Evolutionary conservation across 2,113 vertebrate species (phyloP).

Genomic region (Strix aluco): DNA sequence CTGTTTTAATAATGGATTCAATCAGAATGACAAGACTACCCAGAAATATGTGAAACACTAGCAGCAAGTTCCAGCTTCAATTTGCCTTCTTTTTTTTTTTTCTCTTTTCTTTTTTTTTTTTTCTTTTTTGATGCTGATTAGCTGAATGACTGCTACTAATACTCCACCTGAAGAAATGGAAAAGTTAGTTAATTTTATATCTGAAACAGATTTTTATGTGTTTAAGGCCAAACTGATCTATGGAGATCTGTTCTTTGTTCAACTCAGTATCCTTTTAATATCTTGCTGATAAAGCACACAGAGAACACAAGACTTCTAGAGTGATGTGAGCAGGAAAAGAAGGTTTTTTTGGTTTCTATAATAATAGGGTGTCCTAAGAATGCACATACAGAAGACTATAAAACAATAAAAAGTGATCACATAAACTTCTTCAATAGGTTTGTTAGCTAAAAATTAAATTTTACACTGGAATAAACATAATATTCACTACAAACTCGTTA

Average conservation of each 20-base stretch:
- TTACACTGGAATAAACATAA: background rate
- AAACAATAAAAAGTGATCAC: background rate
- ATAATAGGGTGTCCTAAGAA: background rate
- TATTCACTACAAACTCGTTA: background rate
- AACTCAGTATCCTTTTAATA: background rate
- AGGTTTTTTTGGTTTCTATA: background rate
- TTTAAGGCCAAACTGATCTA: background rate
- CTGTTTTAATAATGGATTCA: background rate
- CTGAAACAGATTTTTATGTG: background rate
- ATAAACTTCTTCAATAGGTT: slow-evolving; percentile 20
- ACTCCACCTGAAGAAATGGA: background rate
- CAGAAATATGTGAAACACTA: background rate
- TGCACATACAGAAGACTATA: background rate
- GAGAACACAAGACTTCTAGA: background rate
- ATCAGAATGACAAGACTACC: background rate
- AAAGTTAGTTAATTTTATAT: background rate
- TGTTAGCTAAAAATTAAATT: slow-evolving; percentile 47
- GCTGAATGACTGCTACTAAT: background rate
- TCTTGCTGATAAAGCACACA: background rate
- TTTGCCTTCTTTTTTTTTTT: background rate
- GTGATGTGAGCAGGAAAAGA: background rate
- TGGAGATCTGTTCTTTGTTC: background rate
- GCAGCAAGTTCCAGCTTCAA: background rate
- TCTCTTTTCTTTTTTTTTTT: too few species aligned
- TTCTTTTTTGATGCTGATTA: background rate